Evolutionary conservation across 2,888 invertebrate species (phyloP).

Genomic region (Hirtodrosophila histrioides): DNA sequence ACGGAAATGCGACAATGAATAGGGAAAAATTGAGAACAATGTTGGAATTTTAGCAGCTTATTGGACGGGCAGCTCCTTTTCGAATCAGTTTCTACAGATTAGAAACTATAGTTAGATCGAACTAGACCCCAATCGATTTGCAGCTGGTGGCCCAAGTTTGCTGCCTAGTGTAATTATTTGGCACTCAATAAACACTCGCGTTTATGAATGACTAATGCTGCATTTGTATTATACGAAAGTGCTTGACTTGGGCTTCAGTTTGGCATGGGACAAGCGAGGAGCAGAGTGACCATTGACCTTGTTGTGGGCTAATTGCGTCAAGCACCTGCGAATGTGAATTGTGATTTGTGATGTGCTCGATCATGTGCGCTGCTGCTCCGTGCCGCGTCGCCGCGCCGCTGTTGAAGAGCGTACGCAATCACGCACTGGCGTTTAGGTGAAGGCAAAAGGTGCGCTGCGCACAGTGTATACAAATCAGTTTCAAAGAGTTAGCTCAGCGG

Average conservation of each 20-base stretch:
- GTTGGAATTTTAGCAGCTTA: not conserved
- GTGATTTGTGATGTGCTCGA: conserved; percentile 21
- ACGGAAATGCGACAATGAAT: conserved; percentile 52
- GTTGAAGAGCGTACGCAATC: conserved; percentile 10
- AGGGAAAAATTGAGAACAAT: not conserved
- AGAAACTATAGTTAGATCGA: too few relatives aligned
- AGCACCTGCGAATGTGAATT: conserved; percentile 36
- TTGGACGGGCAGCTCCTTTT: too few relatives aligned
- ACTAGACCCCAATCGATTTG: not conserved
- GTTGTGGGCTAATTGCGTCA: conserved; percentile 47
- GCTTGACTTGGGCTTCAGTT: conserved; percentile 8
- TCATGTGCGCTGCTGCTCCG: conserved; percentile 15
- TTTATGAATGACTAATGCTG: conserved; percentile 57
- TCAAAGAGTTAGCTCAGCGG: conserved; percentile 12
- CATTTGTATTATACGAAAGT: conserved; percentile 7
- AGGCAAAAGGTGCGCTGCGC: conserved; percentile 34
- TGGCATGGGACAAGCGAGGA: not conserved
- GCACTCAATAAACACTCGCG: conserved; percentile 29
- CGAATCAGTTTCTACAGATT: too few relatives aligned
- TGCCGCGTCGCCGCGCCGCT: not conserved
- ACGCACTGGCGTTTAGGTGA: conserved; percentile 22
- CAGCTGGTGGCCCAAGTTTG: conserved; percentile 8
- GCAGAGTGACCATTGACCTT: conserved; percentile 63
- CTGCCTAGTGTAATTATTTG: conserved; percentile 45
- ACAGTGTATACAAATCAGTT: conserved; percentile 58